Base-by-base conservation (phyloP, 2,797 vertebrate species). In the Xerus rutilus region DNA sequence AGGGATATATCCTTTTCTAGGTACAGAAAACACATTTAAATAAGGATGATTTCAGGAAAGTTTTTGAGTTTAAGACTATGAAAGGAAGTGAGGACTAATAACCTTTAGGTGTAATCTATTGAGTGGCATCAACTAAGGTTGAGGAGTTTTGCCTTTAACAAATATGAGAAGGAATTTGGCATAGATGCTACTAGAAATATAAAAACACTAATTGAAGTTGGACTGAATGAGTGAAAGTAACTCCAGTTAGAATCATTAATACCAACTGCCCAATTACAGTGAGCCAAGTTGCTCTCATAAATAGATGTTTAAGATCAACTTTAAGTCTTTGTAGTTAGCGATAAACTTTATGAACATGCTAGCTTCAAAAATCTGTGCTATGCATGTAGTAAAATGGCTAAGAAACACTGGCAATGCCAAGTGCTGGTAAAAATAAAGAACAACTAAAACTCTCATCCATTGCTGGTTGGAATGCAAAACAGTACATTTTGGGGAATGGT, bases 241-340 rank as follows among this genome's bases (percentile, higher is more conserved):
- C 70, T 97, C 62, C 65, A 82, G 35, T 47, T n/a, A 89, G 3
- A 9, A 64, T 89, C 25, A 64, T 95, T 91, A 87, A 84, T 43
- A 64, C 28, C 18, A 92, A 79, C 32, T 93, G 5, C 54, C 67
- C 83, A 88, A 57, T 72, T 82, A 86, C 30, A 86, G 30, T 10
- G n/a, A 90, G 39, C 25, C 77, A 77, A 64, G 39, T 70, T 72
- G 82, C 39, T 85, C 20, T 64, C 15, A 74, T 35, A 77, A 64
- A 77, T 64, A 93, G 54, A 73, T 13, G 1, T 85, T 67, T 47
- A 78, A n/a, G 18, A 89, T 32, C 39, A 49, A 93, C n/a, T 96
- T 89, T 77, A 86, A 28, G 57, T 81, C 18, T 91, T 73, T 96
- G 67, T 96, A 94, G 45, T 67, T 5, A 87, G 35, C 6, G 73